phyloP scores from a whole-genome alignment of 2,797 vertebrate genomes.

The Aselliscus stoliczkanus region DNA sequence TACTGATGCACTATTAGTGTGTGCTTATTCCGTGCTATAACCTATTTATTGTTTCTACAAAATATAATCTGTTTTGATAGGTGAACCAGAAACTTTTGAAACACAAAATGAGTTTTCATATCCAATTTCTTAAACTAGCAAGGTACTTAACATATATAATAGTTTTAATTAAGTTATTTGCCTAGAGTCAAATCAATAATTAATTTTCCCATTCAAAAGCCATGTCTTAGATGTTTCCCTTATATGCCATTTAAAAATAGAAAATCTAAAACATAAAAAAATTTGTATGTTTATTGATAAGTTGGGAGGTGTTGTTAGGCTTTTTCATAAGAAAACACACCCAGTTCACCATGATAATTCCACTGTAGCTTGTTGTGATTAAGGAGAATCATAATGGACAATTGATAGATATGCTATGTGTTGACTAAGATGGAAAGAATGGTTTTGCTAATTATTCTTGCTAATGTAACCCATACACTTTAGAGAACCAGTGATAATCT shows the following conservation, averaged over 20 bases:
- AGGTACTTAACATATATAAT: background rate
- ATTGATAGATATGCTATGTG: background rate
- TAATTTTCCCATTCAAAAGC: conserved; percentile 36
- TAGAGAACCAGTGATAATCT: background rate
- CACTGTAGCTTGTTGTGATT: background rate
- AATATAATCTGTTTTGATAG: background rate
- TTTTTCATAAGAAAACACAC: background rate
- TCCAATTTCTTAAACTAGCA: conserved; percentile 20
- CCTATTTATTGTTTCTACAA: background rate
- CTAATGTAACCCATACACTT: background rate
- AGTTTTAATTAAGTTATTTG: conserved; percentile 37
- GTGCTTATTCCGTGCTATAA: background rate
- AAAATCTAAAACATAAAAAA: background rate
- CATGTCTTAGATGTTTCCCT: conserved; percentile 10
- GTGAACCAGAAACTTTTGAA: background rate
- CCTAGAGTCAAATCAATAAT: conserved; percentile 23
- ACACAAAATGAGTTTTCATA: background rate
- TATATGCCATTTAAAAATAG: conserved; percentile 8
- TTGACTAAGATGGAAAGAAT: conserved; percentile 1
- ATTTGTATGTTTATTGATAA: background rate
- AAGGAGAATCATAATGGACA: background rate
- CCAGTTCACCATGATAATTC: background rate
- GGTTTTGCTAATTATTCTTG: background rate
- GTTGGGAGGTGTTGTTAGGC: background rate
- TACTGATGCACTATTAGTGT: background rate